Conservation (phyloP, 1,140 invertebrate genomes). For the Maniola jurtina region DNA sequence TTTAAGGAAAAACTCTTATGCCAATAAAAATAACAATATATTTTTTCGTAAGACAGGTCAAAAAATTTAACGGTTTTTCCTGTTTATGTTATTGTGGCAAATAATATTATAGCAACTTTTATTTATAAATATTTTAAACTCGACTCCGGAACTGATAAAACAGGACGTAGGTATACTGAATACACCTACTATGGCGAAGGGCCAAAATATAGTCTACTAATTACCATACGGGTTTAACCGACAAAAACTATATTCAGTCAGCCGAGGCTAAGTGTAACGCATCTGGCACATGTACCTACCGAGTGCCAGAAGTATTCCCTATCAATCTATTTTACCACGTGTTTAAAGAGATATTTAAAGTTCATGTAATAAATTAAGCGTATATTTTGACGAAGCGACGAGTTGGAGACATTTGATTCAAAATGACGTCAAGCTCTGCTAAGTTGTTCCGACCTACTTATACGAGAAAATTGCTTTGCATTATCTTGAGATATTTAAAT, state of each 20-base stretch:
- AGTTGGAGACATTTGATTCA: no score
- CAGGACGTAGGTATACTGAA: neutral
- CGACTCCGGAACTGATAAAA: neutral
- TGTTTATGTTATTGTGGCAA: no score
- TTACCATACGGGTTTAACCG: neutral
- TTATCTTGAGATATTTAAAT: no score
- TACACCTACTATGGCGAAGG: neutral
- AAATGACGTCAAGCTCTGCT: no score
- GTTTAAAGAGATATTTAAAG: neutral
- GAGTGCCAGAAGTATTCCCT: neutral
- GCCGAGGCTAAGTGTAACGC: neutral
- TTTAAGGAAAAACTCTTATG: no score
- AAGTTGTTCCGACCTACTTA: no score
- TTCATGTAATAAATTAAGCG: neutral
- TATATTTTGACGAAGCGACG: neutral
- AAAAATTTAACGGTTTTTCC: no score
- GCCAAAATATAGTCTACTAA: neutral
- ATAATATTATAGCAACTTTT: no score
- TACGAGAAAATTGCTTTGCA: no score
- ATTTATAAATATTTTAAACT: no score
- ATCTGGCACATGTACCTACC: neutral
- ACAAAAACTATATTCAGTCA: slow-evolving; percentile 1
- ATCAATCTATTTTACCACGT: neutral
- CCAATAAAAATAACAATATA: no score
- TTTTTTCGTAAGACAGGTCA: no score